Percentiles rank a stretch among this genome's conserved stretches.
These are phyloP conservation scores for Rhopalosiphum padi DNA, from an alignment of 1,140 invertebrate species.

Conservation along the genomic window DNA sequence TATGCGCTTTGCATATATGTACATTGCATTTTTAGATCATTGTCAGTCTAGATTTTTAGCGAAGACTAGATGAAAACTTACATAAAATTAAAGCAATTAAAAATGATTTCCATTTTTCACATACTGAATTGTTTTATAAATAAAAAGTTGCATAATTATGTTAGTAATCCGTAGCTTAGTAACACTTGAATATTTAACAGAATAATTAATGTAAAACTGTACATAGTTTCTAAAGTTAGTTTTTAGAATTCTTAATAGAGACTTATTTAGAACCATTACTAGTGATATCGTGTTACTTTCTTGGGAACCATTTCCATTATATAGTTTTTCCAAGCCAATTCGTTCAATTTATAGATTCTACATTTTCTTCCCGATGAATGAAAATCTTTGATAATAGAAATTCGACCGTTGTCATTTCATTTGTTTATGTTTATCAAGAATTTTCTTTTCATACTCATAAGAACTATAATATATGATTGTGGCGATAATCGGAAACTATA, in stretches of 20 bases:
- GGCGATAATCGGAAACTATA: not conserved
- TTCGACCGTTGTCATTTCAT: not conserved
- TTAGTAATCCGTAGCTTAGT: no score
- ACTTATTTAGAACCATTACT: not conserved
- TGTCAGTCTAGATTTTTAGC: no score
- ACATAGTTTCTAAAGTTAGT: not conserved
- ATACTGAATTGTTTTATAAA: no score
- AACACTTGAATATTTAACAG: not conserved
- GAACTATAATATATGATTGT: not conserved
- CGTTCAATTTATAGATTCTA: not conserved
- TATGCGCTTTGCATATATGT: no score
- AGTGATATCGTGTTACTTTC: not conserved
- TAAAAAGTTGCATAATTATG: no score
- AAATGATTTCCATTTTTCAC: no score
- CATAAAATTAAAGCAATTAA: no score
- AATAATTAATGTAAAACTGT: not conserved
- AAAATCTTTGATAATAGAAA: not conserved
- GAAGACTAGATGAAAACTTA: no score
- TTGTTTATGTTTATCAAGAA: not conserved
- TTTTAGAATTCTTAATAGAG: not conserved
- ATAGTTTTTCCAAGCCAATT: not conserved
- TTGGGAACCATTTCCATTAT: not conserved
- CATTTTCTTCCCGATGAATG: not conserved
- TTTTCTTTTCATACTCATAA: not conserved
- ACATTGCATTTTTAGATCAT: no score